These are phyloP conservation scores for Labia minor DNA, from an alignment of 2,888 invertebrate species.

Conservation along the genomic window DNA sequence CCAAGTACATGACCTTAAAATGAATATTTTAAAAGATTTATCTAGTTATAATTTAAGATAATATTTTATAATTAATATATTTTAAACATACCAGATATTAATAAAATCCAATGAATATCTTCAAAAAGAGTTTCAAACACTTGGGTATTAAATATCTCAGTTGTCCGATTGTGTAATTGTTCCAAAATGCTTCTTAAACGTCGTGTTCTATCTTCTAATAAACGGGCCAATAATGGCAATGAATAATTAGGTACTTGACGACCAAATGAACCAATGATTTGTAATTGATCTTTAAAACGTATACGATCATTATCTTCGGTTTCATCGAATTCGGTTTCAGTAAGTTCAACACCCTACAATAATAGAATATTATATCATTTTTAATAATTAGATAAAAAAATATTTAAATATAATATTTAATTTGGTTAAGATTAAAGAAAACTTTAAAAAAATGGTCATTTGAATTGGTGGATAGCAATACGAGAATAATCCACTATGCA, in stretches of 20 bases:
- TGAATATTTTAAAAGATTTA: neutral
- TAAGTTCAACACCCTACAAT: slow-evolving; percentile 32
- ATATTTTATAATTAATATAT: too few relatives aligned
- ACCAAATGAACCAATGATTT: slow-evolving; percentile 53
- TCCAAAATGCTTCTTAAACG: slow-evolving; percentile 41
- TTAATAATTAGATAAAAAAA: neutral
- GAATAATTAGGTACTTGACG: slow-evolving; percentile 50
- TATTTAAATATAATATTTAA: neutral
- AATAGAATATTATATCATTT: too few relatives aligned
- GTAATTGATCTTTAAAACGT: slow-evolving; percentile 58
- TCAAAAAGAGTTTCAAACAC: slow-evolving; percentile 62
- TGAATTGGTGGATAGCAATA: too few relatives aligned
- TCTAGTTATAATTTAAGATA: too few relatives aligned
- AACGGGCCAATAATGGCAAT: slow-evolving; percentile 52
- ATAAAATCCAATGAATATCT: slow-evolving; percentile 80
- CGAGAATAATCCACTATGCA: too few relatives aligned
- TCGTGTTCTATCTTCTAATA: slow-evolving; percentile 53
- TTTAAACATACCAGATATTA: slow-evolving; percentile 49
- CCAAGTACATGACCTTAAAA: slow-evolving; percentile 51
- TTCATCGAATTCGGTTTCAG: slow-evolving; percentile 48
- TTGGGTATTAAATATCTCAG: slow-evolving; percentile 30
- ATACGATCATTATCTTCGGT: slow-evolving; percentile 54
- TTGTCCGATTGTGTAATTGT: slow-evolving; percentile 27
- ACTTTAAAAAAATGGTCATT: too few relatives aligned
- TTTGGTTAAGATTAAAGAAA: too few relatives aligned